Base-by-base conservation (phyloP, 2,888 invertebrate species). In the Apodemia hepburni region DNA sequence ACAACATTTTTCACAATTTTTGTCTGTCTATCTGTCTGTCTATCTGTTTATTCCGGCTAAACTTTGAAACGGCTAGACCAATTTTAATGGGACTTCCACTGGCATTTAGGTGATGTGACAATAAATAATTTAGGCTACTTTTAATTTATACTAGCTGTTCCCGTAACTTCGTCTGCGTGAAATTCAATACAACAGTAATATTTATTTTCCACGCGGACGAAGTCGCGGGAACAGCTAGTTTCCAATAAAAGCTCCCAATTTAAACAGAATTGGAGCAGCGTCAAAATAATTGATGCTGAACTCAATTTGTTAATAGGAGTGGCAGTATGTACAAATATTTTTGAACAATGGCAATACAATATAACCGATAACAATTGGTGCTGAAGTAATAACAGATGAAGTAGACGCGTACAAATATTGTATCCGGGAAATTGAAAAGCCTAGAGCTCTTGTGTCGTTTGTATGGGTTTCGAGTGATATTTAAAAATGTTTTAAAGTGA, bases 361-460 rank as follows among this genome's bases (percentile, higher is more conserved):
- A 54, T 54, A 54, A 51, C 49, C 4, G 54, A 15, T 54, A 54
- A 54, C 54, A 54, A 54, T 54, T 54, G 54, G 15, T 27, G 54
- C 18, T 49, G 18, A 18, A 51, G 22, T 22, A 15, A 42, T 42
- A 42, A 42, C 42, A 42, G 22, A 22, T 54, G 54, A 54, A 54
- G 54, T 54, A 54, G 27, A 54, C 54, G 27, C 12, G 27, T 22
- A 54, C 54, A 54, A 54, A 54, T 22, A 54, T 27, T 22, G 54
- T 15, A 42, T 42, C 42, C 54, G 54, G 27, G 18, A 22, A 22
- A 54, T 54, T 54, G 54, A 27, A 54, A 54, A 27, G 12, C 15
- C 15, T 51, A 49, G 17, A 18, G 49, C 22, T 42, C 12, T 54
- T 54, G 22, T 22, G 15, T 22, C 18, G 12, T 8, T 54, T 54